A percentile compares a stretch with the other conserved stretches of the same genome.
phyloP scores from a whole-genome alignment of 2,797 vertebrate species.

The Hypotaenidia philippensis region DNA sequence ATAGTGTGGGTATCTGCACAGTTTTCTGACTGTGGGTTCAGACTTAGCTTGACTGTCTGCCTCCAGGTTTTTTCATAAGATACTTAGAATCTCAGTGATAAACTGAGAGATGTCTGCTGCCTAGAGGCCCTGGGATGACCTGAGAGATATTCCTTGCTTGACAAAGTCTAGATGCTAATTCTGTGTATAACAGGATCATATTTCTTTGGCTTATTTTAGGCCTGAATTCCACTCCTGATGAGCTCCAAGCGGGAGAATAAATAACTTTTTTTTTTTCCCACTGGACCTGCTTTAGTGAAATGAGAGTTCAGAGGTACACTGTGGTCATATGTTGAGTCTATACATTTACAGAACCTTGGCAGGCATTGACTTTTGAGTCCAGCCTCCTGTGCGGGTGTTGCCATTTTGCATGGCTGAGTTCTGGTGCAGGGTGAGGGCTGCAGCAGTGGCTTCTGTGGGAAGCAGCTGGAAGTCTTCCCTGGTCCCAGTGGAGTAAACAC shows the following conservation, averaged over 20 bases:
- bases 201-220: neutral
- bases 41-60: neutral
- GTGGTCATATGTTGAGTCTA: neutral
- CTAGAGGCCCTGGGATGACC: neutral
- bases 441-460: neutral
- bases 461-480: no score
- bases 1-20: neutral
- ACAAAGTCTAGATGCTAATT: neutral
- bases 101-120: neutral
- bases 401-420: no score
- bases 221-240: neutral
- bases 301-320: neutral
- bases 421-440: no score
- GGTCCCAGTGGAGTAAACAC: no score
- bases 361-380: neutral
- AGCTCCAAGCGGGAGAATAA: neutral
- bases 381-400: neutral
- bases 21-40: neutral
- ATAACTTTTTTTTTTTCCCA: neutral
- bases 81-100: neutral
- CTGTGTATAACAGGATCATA: neutral
- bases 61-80: neutral
- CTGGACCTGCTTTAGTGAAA: neutral
- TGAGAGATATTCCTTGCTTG: neutral
- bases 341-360: accelerated